Evolutionary conservation across 2,888 invertebrate genomes (phyloP), one percentile per base, ranked within the genome.

Genomic region (Dioctria rufipes): DNA sequence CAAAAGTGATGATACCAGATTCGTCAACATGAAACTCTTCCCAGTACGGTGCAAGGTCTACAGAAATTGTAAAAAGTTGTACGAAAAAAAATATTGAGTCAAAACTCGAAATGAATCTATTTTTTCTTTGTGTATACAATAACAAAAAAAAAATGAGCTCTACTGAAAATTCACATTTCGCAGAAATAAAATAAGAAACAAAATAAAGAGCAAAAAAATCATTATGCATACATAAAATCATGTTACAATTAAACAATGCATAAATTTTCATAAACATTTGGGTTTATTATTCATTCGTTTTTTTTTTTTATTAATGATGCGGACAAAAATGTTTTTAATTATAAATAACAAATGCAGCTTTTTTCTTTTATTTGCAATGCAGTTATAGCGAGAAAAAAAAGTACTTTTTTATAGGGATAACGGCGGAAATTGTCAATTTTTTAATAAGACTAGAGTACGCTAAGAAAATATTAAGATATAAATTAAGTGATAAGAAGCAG

Each of bases 1-100:
- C 65, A 39, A 78, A 78, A 54, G 78, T 67, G 58, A 78, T 67
- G 65, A 78, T 78, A 67, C 78, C 78, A 51, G 78, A 78, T 78
- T 58, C 67, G 51, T 73, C 73, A 42, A 73, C 73, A 54, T 73
- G 73, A 73, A 73, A 73, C 73, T 73, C 73, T 73, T 73, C 73
- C 73, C 73, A 73, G 73, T 73, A 73, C 42, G 73, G 60, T 58
- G 40, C 58, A 73, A 73, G 54, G 40, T 73, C 73, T 73, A 73
- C 51, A 60, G 43, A 73, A 73, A 73, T 73, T 73, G 43, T 58
- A 73, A 60, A 54, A 51, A 58, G 9, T 13, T 40, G 58, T 39
- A 73, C 73, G 73, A 60, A 73, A 71, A 71, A 13, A 60, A 73
- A 11, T 58, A 61, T 4, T 39, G 11, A 69, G 51, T 69, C 51